phyloP scores from a whole-genome alignment of 2,888 invertebrate genomes.

The Coelinius sp. region DNA sequence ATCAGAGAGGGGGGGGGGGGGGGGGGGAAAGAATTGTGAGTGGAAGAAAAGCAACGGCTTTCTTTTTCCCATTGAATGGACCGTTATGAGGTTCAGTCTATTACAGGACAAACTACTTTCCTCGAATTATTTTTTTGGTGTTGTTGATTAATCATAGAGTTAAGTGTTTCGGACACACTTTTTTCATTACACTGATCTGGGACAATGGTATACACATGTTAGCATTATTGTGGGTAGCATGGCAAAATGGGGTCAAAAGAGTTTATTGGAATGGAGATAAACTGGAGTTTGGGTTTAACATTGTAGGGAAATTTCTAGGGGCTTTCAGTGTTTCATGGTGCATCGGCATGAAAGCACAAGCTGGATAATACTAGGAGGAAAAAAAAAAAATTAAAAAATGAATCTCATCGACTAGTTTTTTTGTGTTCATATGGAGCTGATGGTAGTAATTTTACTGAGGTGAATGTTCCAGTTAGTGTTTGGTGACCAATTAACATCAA shows the following conservation, averaged over 20 bases:
- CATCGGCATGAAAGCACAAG: neutral
- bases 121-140: neutral
- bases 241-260: constrained; percentile 3
- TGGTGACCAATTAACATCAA: neutral
- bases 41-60: no score
- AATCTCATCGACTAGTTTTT: constrained; percentile 9
- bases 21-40: no score
- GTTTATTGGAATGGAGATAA: constrained; percentile 5
- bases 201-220: neutral
- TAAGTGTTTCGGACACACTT: no score
- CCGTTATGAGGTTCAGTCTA: neutral
- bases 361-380: neutral
- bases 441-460: neutral
- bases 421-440: neutral
- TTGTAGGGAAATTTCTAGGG: neutral
- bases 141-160: no score
- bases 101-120: neutral
- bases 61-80: no score
- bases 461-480: neutral
- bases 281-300: neutral
- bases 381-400: neutral
- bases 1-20: no score
- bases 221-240: neutral
- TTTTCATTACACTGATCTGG: no score
- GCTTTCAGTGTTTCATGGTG: neutral